Evolutionary conservation across 2,113 vertebrate genomes (phyloP).

Genomic region (Strix aluco): DNA sequence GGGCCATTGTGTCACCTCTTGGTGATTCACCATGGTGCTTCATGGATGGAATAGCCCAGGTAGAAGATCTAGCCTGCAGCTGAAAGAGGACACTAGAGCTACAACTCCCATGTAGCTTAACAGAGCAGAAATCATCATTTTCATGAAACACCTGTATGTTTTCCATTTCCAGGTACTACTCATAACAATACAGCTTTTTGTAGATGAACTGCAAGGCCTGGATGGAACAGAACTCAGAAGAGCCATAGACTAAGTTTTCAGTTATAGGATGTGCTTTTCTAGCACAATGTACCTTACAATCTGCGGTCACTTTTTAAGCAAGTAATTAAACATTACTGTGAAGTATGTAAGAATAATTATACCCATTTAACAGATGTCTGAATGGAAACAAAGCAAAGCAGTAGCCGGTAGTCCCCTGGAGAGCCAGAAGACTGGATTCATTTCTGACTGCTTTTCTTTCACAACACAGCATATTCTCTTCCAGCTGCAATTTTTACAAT

Average conservation of each 20-base stretch:
- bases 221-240: not conserved
- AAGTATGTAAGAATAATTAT: slow-evolving; percentile 6
- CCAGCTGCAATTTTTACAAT: not conserved
- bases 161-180: not conserved
- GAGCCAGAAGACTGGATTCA: not conserved
- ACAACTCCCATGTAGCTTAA: not conserved
- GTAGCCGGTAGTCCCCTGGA: not conserved
- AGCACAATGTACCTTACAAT: not conserved
- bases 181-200: not conserved
- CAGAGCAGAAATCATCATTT: not conserved
- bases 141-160: not conserved
- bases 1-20: not conserved
- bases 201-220: not conserved
- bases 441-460: not conserved
- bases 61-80: not conserved
- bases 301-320: not conserved
- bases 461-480: not conserved
- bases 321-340: slow-evolving; percentile 2
- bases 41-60: not conserved
- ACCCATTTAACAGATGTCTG: not conserved
- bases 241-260: not conserved
- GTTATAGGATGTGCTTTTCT: not conserved
- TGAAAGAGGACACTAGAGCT: not conserved
- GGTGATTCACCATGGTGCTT: not conserved
- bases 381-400: not conserved